A percentile compares a stretch with the other conserved stretches of the same genome.
These are phyloP conservation scores for Crossoptilon crossoptilon DNA, from an alignment of 2,797 vertebrate genomes.

Conservation along the genomic window DNA sequence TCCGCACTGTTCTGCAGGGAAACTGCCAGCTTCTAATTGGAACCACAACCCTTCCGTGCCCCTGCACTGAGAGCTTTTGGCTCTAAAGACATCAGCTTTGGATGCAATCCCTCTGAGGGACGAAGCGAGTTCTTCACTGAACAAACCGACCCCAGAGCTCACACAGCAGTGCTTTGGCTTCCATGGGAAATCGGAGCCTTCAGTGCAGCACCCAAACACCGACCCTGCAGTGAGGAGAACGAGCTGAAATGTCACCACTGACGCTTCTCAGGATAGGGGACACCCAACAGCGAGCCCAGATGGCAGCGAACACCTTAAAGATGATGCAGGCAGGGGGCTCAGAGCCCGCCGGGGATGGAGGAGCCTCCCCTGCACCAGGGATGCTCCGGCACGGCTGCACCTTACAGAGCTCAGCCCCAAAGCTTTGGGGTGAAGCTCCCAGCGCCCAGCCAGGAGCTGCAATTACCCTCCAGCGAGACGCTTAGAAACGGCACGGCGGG, in stretches of 20 bases:
- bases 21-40: constrained; percentile 74
- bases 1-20: constrained; percentile 68
- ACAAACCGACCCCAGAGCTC: fast-evolving
- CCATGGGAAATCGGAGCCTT: background rate
- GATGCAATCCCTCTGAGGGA: constrained; percentile 4
- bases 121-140: background rate
- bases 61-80: constrained; percentile 2
- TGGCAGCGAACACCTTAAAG: background rate
- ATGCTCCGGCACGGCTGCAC: background rate
- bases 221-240: background rate
- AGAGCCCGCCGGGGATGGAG: fast-evolving
- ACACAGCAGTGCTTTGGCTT: background rate
- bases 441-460: background rate
- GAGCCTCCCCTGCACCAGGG: background rate
- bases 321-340: background rate
- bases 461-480: background rate
- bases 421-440: background rate
- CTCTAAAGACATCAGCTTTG: constrained; percentile 32
- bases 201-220: fast-evolving
- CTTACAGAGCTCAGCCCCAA: background rate
- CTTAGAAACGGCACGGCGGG: constrained; percentile 45
- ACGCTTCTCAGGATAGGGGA: background rate
- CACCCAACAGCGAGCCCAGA: fast-evolving
- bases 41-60: constrained; percentile 66
- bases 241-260: background rate